Evolutionary conservation across 2,113 vertebrate genomes (phyloP), one percentile per base, ranked within the genome.

Genomic region (Nesospiza acunhae): DNA sequence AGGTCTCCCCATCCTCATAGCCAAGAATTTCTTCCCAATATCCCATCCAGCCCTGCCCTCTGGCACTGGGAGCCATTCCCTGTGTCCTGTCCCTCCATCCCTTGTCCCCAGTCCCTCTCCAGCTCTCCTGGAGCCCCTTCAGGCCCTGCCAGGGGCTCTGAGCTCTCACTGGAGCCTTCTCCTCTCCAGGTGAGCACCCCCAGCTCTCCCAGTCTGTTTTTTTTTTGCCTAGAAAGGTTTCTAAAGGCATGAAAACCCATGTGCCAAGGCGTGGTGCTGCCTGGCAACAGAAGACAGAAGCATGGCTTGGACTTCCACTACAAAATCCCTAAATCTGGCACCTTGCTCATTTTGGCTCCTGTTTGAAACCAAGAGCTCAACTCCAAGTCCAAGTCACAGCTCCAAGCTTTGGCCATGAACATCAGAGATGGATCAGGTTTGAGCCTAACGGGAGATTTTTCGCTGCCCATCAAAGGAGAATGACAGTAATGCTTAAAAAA

Each of bases 21-120:
- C 0, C 0, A 62, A 5, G 0, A 62, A 76, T 69, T 55, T 0
- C 11, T 35, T 10, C 55, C 63, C 5, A 55, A 28, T 14, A 3
- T 55, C 26, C 47, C 41, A 76, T 16, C 55, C 1, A 27, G 0
- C 21, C 18, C 63, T 47, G n/a, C 2, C 8, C 13, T 76, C 41
- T 76, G 55, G 22, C 47, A 31, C 0, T 19, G 26, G 28, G 21
- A 83, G 11, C 39, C 70, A 83, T 27, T 1, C 16, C 37, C 58
- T 37, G n/a, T 4, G 23, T 24, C 5, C 46, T 47, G 9, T 30
- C 53, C 46, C 30, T 16, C 60, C 52, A 5, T 0, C 0, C 21
- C 46, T 30, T 26, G n/a, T 47, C 39, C 39, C 5, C 0, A 22
- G 14, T 10, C 47, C 41, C 21, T 69, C 47, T 69, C 10, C 63